Percentiles rank a stretch among this genome's conserved stretches.
phyloP scores from a whole-genome alignment of 2,888 invertebrate genomes.

The Drosophila testacea region DNA sequence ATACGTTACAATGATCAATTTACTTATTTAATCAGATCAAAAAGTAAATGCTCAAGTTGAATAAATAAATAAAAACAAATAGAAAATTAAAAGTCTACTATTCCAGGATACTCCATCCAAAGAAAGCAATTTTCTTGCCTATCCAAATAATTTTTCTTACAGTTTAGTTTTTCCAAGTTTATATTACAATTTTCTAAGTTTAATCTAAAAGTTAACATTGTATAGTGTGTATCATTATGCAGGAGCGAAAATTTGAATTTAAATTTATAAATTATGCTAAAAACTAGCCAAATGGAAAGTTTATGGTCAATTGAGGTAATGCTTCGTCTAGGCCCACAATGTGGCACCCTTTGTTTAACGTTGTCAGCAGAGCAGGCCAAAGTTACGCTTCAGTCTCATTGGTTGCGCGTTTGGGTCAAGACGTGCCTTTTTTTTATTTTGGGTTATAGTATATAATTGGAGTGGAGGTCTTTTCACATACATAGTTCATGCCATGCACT shows the following conservation, averaged over 20 bases:
- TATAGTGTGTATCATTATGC: neutral
- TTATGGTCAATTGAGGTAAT: slow-evolving; percentile 26
- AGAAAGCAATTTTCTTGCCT: too few species aligned
- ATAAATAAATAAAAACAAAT: too few species aligned
- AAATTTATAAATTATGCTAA: neutral
- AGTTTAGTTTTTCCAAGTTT: too few species aligned
- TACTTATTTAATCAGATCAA: too few species aligned
- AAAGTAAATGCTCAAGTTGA: too few species aligned
- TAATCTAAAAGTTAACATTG: neutral
- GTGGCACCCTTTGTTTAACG: slow-evolving; percentile 20
- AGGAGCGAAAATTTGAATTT: neutral
- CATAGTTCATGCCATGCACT: slow-evolving; percentile 27
- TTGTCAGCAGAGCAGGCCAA: slow-evolving; percentile 21
- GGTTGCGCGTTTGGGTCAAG: slow-evolving; percentile 58
- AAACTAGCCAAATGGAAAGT: slow-evolving; percentile 16
- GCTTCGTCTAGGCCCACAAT: slow-evolving; percentile 41
- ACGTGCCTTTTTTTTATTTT: slow-evolving; percentile 39
- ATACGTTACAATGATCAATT: too few species aligned
- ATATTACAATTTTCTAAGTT: too few species aligned
- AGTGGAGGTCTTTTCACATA: neutral
- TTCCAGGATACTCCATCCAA: too few species aligned
- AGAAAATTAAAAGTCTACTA: too few species aligned
- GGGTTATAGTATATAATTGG: neutral
- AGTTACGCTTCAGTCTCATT: slow-evolving; percentile 53
- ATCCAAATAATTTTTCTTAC: too few species aligned